These are phyloP conservation scores for Ectobius pallidus DNA, from an alignment of 2,888 invertebrate genomes.

Conservation along the genomic window DNA sequence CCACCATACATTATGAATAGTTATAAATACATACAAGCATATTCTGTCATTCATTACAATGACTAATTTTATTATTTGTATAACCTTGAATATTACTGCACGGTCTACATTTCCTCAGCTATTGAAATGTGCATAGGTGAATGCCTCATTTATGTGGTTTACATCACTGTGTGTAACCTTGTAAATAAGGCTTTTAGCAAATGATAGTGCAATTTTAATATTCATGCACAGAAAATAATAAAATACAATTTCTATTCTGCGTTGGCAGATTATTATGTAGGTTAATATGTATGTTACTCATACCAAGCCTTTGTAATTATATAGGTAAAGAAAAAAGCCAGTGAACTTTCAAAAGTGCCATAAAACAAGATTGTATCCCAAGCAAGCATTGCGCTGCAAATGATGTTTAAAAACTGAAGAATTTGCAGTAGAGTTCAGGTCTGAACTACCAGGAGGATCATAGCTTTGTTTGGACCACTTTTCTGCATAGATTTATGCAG, in stretches of 20 bases:
- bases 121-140: slow-evolving; percentile 19
- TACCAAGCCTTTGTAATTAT: slow-evolving; percentile 16
- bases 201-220: slow-evolving; percentile 5
- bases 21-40: too few relatives aligned
- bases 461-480: too few relatives aligned
- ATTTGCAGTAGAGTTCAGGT: not conserved
- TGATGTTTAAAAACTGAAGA: too few relatives aligned
- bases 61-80: too few relatives aligned
- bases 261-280: slow-evolving; percentile 24
- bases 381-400: too few relatives aligned
- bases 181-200: slow-evolving; percentile 8
- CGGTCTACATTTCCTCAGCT: slow-evolving; percentile 30
- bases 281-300: slow-evolving; percentile 9
- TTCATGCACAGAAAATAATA: slow-evolving; percentile 11
- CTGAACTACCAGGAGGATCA: not conserved
- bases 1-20: too few relatives aligned
- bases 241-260: not conserved
- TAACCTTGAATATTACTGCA: slow-evolving; percentile 19
- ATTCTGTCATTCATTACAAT: too few relatives aligned
- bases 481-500: too few relatives aligned
- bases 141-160: not conserved
- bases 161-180: not conserved
- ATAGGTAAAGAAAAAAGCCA: too few relatives aligned
- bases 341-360: slow-evolving; percentile 10
- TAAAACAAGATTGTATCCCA: too few relatives aligned